phyloP scores from a whole-genome alignment of 2,888 invertebrate species.

The Gryllus longicercus region DNA sequence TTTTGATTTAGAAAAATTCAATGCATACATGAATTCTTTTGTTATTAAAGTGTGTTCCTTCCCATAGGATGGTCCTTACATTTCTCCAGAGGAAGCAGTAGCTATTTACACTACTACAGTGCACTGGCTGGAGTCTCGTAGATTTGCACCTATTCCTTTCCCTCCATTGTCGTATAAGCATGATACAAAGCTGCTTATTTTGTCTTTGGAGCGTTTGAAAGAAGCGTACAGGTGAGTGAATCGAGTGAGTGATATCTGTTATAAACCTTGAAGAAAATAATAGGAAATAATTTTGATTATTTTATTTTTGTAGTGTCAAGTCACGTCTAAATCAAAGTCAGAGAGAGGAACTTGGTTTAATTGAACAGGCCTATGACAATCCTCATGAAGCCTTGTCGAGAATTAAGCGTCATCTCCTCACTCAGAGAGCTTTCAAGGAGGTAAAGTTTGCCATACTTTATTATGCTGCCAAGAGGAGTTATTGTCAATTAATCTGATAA shows the following conservation, averaged over 20 bases:
- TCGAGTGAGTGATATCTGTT: neutral
- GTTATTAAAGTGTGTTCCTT: too few species aligned
- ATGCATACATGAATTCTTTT: too few species aligned
- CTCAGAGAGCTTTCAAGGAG: slow-evolving; percentile 98
- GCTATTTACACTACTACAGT: slow-evolving; percentile 99
- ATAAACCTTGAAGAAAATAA: too few species aligned
- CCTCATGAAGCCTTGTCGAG: slow-evolving; percentile 98
- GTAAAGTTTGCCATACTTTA: slow-evolving; percentile 48
- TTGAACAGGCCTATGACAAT: slow-evolving; percentile 99
- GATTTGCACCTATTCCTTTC: slow-evolving; percentile 99
- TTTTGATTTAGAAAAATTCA: too few species aligned
- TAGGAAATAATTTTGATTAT: too few species aligned
- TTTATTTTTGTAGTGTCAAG: slow-evolving; percentile 68
- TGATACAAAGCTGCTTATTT: slow-evolving; percentile 95
- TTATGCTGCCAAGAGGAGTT: neutral
- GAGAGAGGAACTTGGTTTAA: slow-evolving; percentile 94
- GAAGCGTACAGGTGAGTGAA: slow-evolving; percentile 76
- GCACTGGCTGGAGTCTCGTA: slow-evolving; percentile 97
- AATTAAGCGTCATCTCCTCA: slow-evolving; percentile 97
- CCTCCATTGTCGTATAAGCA: slow-evolving; percentile 99
- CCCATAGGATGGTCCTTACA: slow-evolving; percentile 90
- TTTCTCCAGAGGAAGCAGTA: slow-evolving; percentile 98
- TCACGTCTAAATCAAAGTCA: slow-evolving; percentile 97
- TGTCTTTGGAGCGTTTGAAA: slow-evolving; percentile 92
- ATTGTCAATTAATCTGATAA: neutral